Conservation (phyloP, 2,888 invertebrate species). For the Seladonia tumulorum region DNA sequence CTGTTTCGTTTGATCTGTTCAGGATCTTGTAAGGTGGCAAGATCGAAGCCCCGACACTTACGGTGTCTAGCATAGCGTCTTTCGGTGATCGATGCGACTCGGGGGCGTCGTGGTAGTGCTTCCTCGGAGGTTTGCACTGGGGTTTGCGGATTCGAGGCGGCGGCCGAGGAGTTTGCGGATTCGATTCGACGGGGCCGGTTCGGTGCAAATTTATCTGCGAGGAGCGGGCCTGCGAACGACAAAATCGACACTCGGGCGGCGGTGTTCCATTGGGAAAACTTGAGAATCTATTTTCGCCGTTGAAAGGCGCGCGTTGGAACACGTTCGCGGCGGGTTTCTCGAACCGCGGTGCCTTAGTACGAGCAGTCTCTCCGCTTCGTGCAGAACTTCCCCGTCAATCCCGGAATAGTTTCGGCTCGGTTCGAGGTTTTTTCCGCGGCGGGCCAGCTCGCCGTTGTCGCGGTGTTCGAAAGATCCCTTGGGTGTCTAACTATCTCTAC, state of each 20-base stretch:
- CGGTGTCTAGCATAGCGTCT: neutral
- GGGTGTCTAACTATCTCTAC: too few species aligned
- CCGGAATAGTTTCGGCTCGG: slow-evolving; percentile 76
- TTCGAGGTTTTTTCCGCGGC: slow-evolving; percentile 40
- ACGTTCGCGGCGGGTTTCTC: slow-evolving; percentile 69
- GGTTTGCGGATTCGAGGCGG: too few species aligned
- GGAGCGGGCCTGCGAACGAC: slow-evolving; percentile 23
- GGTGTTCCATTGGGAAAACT: slow-evolving; percentile 76
- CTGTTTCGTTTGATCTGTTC: neutral
- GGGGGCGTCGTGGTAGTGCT: slow-evolving; percentile 3
- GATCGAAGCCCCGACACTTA: slow-evolving; percentile 8
- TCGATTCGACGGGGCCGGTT: neutral
- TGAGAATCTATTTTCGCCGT: slow-evolving; percentile 80
- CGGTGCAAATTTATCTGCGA: slow-evolving; percentile 23
- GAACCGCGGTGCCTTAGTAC: slow-evolving; percentile 75
- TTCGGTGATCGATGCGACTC: slow-evolving; percentile 31
- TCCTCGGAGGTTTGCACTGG: too few species aligned
- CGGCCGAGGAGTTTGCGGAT: neutral
- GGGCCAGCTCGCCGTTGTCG: neutral
- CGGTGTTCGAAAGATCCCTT: neutral
- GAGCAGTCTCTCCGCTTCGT: slow-evolving; percentile 79
- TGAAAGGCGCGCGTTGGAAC: slow-evolving; percentile 73
- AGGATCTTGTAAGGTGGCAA: neutral
- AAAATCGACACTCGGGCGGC: slow-evolving; percentile 39
- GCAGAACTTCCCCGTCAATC: slow-evolving; percentile 74